Evolutionary conservation across 2,888 invertebrate genomes (phyloP).

Genomic region (Octonoba sinensis): DNA sequence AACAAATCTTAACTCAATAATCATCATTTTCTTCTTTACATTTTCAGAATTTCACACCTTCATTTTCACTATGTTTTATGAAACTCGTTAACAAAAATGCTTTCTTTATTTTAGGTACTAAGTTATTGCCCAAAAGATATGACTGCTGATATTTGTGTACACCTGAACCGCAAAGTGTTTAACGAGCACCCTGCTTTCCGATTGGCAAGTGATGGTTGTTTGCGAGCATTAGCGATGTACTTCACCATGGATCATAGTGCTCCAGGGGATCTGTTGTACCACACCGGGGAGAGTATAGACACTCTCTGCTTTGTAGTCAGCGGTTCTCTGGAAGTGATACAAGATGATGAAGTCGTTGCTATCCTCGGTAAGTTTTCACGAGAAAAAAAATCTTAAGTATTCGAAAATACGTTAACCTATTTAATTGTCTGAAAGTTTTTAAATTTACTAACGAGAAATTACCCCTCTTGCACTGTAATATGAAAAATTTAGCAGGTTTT

Average conservation of each 20-base stretch:
- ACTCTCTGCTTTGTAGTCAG: conserved; percentile 99
- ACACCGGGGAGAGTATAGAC: conserved; percentile 99
- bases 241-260: conserved; percentile 98
- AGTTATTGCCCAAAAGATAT: conserved; percentile 99
- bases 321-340: conserved; percentile 98
- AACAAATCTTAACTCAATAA: no score
- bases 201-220: conserved; percentile 97
- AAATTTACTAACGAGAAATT: neutral
- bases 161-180: conserved; percentile 92
- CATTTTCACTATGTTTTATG: no score
- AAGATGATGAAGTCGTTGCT: conserved; percentile 99
- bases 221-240: conserved; percentile 95
- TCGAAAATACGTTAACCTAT: neutral
- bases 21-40: no score
- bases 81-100: no score
- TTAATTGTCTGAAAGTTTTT: neutral
- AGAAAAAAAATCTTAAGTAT: neutral
- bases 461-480: no score
- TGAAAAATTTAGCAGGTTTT: no score
- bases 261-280: conserved; percentile 95
- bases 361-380: conserved; percentile 87
- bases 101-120: conserved; percentile 80
- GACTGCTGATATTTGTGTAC: conserved; percentile 99
- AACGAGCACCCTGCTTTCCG: conserved; percentile 72
- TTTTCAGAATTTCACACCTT: no score